Conservation (phyloP, 2,888 invertebrate genomes). For the Steinernema scapterisci region DNA sequence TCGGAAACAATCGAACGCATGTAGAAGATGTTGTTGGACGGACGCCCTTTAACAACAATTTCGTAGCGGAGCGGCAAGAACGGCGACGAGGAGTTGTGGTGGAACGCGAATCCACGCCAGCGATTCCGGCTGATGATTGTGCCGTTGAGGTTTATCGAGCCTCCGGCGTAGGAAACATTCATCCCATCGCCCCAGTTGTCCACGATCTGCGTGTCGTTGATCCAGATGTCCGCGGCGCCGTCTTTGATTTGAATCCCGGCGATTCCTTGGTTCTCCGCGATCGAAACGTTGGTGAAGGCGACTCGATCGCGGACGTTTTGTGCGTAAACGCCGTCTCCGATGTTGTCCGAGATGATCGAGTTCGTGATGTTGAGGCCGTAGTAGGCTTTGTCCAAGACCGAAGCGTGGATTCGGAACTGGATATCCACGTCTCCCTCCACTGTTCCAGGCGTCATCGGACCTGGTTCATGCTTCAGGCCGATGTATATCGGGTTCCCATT, state of each 20-base stretch:
- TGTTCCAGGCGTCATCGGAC: slow-evolving; percentile 48
- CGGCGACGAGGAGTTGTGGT: slow-evolving; percentile 86
- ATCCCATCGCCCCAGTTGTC: slow-evolving; percentile 92
- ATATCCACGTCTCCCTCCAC: slow-evolving; percentile 60
- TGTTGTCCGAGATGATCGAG: slow-evolving; percentile 84
- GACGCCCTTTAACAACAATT: slow-evolving; percentile 72
- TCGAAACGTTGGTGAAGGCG: slow-evolving; percentile 63
- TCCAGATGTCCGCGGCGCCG: slow-evolving; percentile 90
- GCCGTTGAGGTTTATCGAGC: slow-evolving; percentile 86
- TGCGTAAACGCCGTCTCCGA: slow-evolving; percentile 90
- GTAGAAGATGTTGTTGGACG: slow-evolving; percentile 65
- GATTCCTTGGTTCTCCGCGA: slow-evolving; percentile 61
- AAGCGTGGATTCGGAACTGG: slow-evolving; percentile 63
- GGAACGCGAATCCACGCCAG: slow-evolving; percentile 83
- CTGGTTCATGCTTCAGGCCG: slow-evolving; percentile 52
- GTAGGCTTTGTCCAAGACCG: slow-evolving; percentile 64
- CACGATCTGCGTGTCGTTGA: slow-evolving; percentile 85
- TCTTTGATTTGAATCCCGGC: slow-evolving; percentile 74
- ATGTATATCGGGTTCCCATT: slow-evolving; percentile 56
- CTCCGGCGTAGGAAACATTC: slow-evolving; percentile 92
- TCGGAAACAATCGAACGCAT: slow-evolving; percentile 78
- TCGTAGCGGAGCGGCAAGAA: slow-evolving; percentile 83
- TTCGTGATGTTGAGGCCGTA: slow-evolving; percentile 86
- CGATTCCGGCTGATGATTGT: slow-evolving; percentile 84
- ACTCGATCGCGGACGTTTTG: slow-evolving; percentile 79